phyloP scores from a whole-genome alignment of 1,140 invertebrate species.

The Aplysia californica region DNA sequence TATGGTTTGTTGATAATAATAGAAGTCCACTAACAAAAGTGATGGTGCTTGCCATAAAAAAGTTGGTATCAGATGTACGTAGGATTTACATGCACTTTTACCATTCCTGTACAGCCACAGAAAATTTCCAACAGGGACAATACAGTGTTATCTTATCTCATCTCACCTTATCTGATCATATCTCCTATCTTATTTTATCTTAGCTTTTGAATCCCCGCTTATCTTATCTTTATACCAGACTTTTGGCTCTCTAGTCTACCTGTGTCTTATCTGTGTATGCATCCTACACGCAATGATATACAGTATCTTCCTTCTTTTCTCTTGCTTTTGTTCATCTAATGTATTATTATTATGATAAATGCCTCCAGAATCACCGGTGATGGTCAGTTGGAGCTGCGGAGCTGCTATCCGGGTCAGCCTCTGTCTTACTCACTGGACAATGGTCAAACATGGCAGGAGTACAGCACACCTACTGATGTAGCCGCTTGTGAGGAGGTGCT shows the following conservation, averaged over 20 bases:
- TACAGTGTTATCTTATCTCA: too few relatives aligned
- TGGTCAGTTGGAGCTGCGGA: slow-evolving; percentile 39
- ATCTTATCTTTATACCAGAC: not conserved
- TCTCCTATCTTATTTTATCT: not conserved
- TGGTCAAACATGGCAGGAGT: slow-evolving; percentile 40
- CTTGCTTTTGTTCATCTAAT: not conserved
- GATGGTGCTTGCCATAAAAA: too few relatives aligned
- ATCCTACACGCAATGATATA: too few relatives aligned
- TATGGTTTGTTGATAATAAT: too few relatives aligned
- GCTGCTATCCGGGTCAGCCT: slow-evolving; percentile 50
- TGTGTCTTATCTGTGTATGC: too few relatives aligned
- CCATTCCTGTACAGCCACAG: too few relatives aligned
- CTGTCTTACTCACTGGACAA: slow-evolving; percentile 47
- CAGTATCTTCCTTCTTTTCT: not conserved
- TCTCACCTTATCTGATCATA: too few relatives aligned
- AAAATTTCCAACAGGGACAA: too few relatives aligned
- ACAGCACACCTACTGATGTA: slow-evolving; percentile 36
- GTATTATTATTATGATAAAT: not conserved
- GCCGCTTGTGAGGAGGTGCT: slow-evolving; percentile 15
- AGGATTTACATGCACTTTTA: too few relatives aligned
- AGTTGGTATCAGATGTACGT: too few relatives aligned
- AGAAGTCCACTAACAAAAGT: too few relatives aligned
- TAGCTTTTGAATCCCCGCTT: not conserved
- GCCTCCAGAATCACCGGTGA: slow-evolving; percentile 34
- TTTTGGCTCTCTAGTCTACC: too few relatives aligned